Evolutionary conservation across 1,140 invertebrate species (phyloP).

Genomic region (Papilio polytes): DNA sequence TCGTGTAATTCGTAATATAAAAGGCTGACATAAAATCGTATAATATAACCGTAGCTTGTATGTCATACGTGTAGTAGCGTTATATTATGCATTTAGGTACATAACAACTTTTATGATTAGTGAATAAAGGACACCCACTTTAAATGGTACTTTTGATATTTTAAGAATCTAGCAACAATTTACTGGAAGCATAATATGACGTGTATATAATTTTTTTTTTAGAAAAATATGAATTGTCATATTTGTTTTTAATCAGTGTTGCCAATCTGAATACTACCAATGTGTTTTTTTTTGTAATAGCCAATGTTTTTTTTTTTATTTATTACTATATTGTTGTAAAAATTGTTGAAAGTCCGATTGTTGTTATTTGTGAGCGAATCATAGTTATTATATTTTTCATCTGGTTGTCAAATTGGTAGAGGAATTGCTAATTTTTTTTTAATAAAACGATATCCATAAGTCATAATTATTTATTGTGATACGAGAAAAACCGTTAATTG

Average conservation of each 20-base stretch:
- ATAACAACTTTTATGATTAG: conserved; percentile 72
- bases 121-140: conserved; percentile 65
- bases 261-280: conserved; percentile 35
- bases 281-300: conserved; percentile 34
- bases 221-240: conserved; percentile 34
- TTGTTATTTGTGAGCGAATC: conserved; percentile 40
- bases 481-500: background rate
- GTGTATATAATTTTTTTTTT: conserved; percentile 30
- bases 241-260: conserved; percentile 3
- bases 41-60: conserved; percentile 76
- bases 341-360: conserved; percentile 31
- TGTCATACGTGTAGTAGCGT: conserved; percentile 73
- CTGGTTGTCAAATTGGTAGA: background rate
- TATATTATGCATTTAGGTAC: conserved; percentile 80
- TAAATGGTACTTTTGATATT: conserved; percentile 41
- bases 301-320: conserved; percentile 37
- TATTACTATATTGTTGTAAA: conserved; percentile 41
- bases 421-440: background rate
- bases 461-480: background rate
- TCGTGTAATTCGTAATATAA: background rate
- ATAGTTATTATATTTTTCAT: conserved; percentile 21
- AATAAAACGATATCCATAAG: background rate
- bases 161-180: conserved; percentile 40
- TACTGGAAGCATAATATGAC: conserved; percentile 39
- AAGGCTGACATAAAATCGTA: conserved; percentile 74